Conservation (phyloP, 1,140 invertebrate species). For the Zeugodacus cucurbitae region DNA sequence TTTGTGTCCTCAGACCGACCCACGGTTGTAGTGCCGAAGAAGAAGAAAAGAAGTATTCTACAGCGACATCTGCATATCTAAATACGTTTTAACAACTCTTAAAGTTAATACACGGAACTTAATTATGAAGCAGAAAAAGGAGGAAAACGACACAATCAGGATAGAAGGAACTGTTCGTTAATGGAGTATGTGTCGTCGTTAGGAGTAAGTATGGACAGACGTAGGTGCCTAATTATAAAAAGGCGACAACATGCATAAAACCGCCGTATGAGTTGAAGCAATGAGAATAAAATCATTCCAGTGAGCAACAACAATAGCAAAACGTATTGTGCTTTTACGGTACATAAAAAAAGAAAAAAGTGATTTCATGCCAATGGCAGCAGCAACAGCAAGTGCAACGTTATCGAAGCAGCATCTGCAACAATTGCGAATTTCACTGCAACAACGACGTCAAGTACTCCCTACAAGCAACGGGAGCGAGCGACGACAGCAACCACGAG, state of each 20-base stretch:
- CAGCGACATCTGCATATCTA: neutral
- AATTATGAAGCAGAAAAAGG: neutral
- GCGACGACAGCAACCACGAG: neutral
- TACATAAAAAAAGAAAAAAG: neutral
- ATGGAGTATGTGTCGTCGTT: neutral
- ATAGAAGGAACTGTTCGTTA: neutral
- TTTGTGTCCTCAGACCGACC: no score
- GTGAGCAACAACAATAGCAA: neutral
- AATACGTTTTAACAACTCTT: neutral
- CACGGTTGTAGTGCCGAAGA: no score
- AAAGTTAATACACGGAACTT: neutral
- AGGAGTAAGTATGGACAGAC: no score
- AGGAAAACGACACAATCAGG: neutral
- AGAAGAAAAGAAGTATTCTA: no score
- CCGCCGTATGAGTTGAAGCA: neutral
- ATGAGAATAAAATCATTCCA: neutral
- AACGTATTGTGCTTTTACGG: no score
- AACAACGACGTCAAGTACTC: neutral
- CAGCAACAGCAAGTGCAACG: neutral
- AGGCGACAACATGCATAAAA: neutral
- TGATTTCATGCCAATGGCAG: neutral
- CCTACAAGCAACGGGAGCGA: neutral
- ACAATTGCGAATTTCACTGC: neutral
- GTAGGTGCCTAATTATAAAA: neutral
- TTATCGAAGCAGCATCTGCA: neutral